phyloP scores from a whole-genome alignment of 2,888 invertebrate species.

The Hydropsyche betteni region DNA sequence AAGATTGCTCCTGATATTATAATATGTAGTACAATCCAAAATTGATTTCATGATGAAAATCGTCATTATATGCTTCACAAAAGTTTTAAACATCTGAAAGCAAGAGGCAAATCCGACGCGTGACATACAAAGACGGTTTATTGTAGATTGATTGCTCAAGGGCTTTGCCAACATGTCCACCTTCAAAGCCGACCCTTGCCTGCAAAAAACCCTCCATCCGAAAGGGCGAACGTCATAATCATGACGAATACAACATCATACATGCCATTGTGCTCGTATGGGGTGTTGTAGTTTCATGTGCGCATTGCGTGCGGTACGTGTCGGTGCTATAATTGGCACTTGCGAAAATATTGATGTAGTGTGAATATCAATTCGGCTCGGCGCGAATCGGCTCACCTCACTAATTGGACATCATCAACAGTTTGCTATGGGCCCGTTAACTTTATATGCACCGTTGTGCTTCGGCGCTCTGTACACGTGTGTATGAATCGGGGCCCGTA shows the following conservation, averaged over 20 bases:
- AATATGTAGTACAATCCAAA: no score
- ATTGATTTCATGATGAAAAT: no score
- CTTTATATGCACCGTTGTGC: constrained; percentile 27
- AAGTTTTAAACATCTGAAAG: no score
- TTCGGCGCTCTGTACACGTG: not conserved
- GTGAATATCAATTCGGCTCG: constrained; percentile 12
- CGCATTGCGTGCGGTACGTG: not conserved
- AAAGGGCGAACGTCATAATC: not conserved
- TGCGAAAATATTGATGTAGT: constrained; percentile 27
- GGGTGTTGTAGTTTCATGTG: no score
- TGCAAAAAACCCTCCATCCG: constrained; percentile 22
- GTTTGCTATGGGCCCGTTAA: constrained; percentile 35
- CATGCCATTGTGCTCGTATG: not conserved
- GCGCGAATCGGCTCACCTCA: constrained; percentile 34
- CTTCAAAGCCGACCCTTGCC: not conserved
- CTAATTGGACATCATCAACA: constrained; percentile 38
- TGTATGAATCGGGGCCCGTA: no score
- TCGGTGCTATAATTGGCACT: constrained; percentile 8
- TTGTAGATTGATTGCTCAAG: constrained; percentile 35
- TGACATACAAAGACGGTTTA: constrained; percentile 28
- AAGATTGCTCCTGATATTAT: no score
- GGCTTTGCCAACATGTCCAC: constrained; percentile 1
- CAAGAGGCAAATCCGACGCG: not conserved
- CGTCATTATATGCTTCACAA: no score
- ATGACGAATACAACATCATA: no score